Percentiles rank a stretch among this genome's conserved stretches.
phyloP scores from a whole-genome alignment of 2,797 vertebrate species.

The Myoxocephalus aenaeus region DNA sequence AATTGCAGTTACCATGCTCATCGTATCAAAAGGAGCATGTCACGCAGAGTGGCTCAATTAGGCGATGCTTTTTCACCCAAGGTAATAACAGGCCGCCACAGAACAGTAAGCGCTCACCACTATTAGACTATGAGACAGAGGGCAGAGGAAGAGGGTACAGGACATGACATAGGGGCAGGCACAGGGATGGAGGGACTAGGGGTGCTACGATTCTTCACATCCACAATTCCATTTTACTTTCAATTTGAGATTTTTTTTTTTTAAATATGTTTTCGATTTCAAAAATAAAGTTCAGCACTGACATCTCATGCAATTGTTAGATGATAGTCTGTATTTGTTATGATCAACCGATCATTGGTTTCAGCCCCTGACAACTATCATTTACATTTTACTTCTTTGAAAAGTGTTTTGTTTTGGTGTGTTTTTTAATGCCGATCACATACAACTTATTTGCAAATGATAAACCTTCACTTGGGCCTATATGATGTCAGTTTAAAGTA shows the following conservation, averaged over 20 bases:
- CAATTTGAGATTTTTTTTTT: too few species aligned
- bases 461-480: conserved; percentile 5
- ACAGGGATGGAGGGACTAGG: too few species aligned
- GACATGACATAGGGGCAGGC: not conserved
- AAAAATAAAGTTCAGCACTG: too few species aligned
- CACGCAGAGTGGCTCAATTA: not conserved
- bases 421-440: not conserved
- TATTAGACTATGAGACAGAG: not conserved
- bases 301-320: too few species aligned
- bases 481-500: conserved; percentile 30
- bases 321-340: not conserved
- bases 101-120: not conserved
- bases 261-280: too few species aligned
- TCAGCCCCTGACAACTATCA: not conserved
- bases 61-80: not conserved
- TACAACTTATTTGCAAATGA: conserved; percentile 29
- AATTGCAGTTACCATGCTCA: not conserved
- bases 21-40: not conserved
- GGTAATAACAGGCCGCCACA: not conserved
- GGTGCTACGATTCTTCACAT: too few species aligned
- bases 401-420: not conserved
- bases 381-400: not conserved
- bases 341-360: not conserved
- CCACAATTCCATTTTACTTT: too few species aligned
- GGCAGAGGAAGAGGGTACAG: too few species aligned